Conservation (phyloP, 2,113 vertebrate species). For the Aramus guarauna region DNA sequence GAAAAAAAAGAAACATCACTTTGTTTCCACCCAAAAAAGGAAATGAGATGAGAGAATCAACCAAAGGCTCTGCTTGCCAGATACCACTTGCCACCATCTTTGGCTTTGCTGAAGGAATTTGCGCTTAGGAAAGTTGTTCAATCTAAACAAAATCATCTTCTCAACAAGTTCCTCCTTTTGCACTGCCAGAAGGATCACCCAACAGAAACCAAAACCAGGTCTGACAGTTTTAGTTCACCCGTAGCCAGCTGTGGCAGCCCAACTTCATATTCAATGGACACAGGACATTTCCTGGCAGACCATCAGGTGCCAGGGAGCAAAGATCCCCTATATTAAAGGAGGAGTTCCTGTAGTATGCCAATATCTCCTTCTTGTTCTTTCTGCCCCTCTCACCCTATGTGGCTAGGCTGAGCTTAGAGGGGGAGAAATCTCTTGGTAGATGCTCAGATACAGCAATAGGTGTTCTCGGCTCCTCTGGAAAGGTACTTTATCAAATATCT, state of each 20-base stretch:
- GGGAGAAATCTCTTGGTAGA: not conserved
- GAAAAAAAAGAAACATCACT: not conserved
- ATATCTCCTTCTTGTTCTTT: not conserved
- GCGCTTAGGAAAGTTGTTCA: not conserved
- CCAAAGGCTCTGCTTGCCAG: not conserved
- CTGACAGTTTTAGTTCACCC: not conserved
- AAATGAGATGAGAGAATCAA: not conserved
- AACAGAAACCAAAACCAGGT: not conserved
- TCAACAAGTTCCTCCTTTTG: not conserved
- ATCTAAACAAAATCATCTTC: not conserved
- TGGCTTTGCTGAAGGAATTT: constrained; percentile 12
- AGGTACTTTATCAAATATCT: not conserved
- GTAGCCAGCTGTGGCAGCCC: not conserved
- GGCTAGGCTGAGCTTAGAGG: too few relatives aligned
- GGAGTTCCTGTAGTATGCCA: not conserved
- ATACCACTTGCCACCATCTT: not conserved
- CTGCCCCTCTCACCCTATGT: not conserved
- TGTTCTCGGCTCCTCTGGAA: not conserved
- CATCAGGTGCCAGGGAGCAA: not conserved
- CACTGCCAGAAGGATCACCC: not conserved
- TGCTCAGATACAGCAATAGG: not conserved
- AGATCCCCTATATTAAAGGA: not conserved
- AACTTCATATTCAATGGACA: not conserved
- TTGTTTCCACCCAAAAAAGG: not conserved
- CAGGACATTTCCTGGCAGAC: not conserved